A percentile compares a stretch with the other conserved stretches of the same genome.
Evolutionary conservation across 2,113 vertebrate genomes (phyloP).

Genomic region (Vanacampus margaritifer): DNA sequence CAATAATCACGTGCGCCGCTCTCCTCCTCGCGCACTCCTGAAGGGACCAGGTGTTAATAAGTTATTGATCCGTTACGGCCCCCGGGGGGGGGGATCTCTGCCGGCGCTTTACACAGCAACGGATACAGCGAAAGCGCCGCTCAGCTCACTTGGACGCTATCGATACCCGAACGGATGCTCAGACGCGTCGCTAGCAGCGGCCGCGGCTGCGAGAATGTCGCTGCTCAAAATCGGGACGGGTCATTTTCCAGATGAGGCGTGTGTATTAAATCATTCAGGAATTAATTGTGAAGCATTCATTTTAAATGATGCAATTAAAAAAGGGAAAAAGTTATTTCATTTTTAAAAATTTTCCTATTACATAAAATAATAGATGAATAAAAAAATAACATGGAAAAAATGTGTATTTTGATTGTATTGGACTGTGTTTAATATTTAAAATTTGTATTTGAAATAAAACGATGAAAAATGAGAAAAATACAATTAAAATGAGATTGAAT

Average conservation of each 20-base stretch:
- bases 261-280: too few relatives aligned
- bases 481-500: too few relatives aligned
- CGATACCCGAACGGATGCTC: not conserved
- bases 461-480: too few relatives aligned
- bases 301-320: not conserved
- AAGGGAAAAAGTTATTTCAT: not conserved
- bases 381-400: too few relatives aligned
- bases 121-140: not conserved
- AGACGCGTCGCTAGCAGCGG: not conserved
- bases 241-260: too few relatives aligned
- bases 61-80: constrained; percentile 72
- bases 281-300: too few relatives aligned
- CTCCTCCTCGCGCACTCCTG: constrained; percentile 24
- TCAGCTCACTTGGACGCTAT: not conserved
- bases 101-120: constrained; percentile 41
- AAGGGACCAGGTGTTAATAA: constrained; percentile 64
- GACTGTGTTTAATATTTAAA: too few relatives aligned
- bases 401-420: too few relatives aligned
- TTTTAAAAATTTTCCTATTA: not conserved
- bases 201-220: too few relatives aligned
- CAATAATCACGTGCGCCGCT: constrained; percentile 59
- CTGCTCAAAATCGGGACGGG: too few relatives aligned
- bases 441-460: too few relatives aligned
- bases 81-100: constrained; percentile 44
- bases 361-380: too few relatives aligned